These are phyloP conservation scores for Agrotis segetum DNA, from an alignment of 2,888 invertebrate species.

Conservation along the genomic window DNA sequence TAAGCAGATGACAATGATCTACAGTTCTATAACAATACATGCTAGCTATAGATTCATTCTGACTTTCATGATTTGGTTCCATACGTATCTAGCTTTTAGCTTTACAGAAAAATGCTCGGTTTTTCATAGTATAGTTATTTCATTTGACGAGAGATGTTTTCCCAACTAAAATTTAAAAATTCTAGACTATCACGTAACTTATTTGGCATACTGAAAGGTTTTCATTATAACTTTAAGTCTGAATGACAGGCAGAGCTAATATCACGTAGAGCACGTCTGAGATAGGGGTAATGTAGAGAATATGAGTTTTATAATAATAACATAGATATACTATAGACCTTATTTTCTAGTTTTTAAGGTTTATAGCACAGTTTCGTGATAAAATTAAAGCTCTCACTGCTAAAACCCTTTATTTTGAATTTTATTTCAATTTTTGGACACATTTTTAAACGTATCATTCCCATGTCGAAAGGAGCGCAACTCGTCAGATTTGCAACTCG, in stretches of 20 bases:
- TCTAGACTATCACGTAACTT: conserved; percentile 3
- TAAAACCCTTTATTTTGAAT: neutral
- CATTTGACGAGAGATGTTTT: neutral
- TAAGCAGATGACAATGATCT: too few species aligned
- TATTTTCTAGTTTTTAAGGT: neutral
- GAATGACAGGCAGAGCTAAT: neutral
- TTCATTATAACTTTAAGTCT: conserved; percentile 2
- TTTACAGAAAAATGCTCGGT: neutral
- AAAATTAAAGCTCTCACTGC: neutral
- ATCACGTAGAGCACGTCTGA: neutral
- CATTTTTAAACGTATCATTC: too few species aligned
- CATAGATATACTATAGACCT: neutral
- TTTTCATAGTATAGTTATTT: neutral
- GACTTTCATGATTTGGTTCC: too few species aligned
- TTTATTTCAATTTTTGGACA: neutral
- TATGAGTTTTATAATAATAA: neutral
- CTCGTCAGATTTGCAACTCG: too few species aligned
- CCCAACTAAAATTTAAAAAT: neutral
- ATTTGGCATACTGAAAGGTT: neutral
- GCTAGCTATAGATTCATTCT: too few species aligned
- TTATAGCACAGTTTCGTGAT: neutral
- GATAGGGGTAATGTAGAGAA: neutral
- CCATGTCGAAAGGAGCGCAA: too few species aligned
- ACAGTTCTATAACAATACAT: too few species aligned
- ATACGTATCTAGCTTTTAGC: too few species aligned